These are phyloP conservation scores for Diacarnus erythraeanus DNA, from an alignment of 37 sponge, comb jelly and placozoan genomes.

Conservation along the genomic window DNA sequence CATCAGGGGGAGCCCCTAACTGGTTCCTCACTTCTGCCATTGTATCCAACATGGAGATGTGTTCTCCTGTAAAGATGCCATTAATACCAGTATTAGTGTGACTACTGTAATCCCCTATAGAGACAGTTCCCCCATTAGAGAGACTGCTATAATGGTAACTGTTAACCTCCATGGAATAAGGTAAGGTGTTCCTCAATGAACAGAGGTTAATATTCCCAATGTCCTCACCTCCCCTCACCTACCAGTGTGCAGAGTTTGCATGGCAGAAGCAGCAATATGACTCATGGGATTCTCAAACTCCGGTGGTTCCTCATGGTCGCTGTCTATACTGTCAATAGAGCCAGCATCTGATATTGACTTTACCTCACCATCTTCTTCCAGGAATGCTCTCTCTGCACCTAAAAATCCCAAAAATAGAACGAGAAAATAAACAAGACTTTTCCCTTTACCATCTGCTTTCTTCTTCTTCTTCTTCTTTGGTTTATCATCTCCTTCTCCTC, in stretches of 20 bases:
- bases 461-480: conserved; percentile 1
- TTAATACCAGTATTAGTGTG: no score
- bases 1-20: not conserved
- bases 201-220: no score
- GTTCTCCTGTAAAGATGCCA: conserved; percentile 1
- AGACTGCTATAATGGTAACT: no score
- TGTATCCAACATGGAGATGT: conserved; percentile 20
- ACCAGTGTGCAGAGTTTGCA: not conserved
- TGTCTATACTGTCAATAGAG: conserved; percentile 29
- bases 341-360: conserved; percentile 32
- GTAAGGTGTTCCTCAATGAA: no score
- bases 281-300: conserved; percentile 21
- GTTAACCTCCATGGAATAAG: no score
- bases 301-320: conserved; percentile 19
- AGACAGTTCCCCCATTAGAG: not conserved
- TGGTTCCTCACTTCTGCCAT: conserved; percentile 26
- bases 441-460: conserved; percentile 2
- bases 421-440: conserved; percentile 1
- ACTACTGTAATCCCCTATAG: no score
- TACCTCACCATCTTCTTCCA: conserved; percentile 32
- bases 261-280: not conserved
- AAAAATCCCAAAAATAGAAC: not conserved
- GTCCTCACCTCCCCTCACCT: no score
- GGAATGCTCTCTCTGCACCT: not conserved
- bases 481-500: not conserved